phyloP scores from a whole-genome alignment of 2,888 invertebrate species.

The Apotomis capreana region DNA sequence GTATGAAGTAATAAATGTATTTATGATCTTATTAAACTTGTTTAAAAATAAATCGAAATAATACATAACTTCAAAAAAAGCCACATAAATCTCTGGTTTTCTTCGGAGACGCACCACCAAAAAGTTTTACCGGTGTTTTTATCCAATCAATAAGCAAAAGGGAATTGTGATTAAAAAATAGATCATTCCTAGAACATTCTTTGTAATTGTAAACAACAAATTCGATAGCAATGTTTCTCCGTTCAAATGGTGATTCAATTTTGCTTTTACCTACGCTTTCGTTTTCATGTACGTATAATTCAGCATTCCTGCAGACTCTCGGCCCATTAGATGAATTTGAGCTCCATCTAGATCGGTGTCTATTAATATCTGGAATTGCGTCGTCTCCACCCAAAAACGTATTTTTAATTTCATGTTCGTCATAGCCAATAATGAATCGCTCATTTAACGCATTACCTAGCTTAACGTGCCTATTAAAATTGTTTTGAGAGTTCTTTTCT shows the following conservation, averaged over 20 bases:
- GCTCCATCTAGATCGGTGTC: slow-evolving; percentile 66
- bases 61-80: slow-evolving; percentile 63
- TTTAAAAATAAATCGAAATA: background rate
- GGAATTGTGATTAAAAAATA: slow-evolving; percentile 56
- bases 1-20: background rate
- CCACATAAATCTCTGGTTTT: slow-evolving; percentile 84
- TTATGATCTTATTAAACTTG: background rate
- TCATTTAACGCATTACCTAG: slow-evolving; percentile 75
- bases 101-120: slow-evolving; percentile 86
- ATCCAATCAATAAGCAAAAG: slow-evolving; percentile 85
- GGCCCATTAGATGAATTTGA: slow-evolving; percentile 58
- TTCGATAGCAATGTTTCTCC: slow-evolving; percentile 65
- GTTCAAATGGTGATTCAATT: slow-evolving; percentile 66
- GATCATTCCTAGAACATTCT: slow-evolving; percentile 67
- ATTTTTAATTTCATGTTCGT: slow-evolving; percentile 60
- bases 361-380: slow-evolving; percentile 68
- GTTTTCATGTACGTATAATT: slow-evolving; percentile 65
- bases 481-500: slow-evolving; percentile 45
- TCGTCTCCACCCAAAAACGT: slow-evolving; percentile 72
- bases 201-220: slow-evolving; percentile 72
- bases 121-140: slow-evolving; percentile 85
- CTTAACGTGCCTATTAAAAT: slow-evolving; percentile 70
- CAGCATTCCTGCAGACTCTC: slow-evolving; percentile 69
- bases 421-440: slow-evolving; percentile 59
- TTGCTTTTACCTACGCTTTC: slow-evolving; percentile 68